phyloP scores from a whole-genome alignment of 2,797 vertebrate genomes.

The Rhadinocentrus ornatus region DNA sequence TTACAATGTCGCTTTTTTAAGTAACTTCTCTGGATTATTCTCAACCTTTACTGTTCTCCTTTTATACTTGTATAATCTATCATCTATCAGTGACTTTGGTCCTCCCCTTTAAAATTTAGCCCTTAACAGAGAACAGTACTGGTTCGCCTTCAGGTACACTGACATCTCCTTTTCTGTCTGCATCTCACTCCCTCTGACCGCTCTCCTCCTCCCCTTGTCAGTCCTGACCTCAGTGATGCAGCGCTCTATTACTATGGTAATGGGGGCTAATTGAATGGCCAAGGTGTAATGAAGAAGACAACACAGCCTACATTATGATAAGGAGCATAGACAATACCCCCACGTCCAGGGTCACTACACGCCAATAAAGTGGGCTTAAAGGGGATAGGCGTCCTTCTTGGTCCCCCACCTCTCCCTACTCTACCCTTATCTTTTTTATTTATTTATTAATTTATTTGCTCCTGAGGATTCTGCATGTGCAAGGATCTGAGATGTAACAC shows the following conservation, averaged over 20 bases:
- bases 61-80: conserved; percentile 42
- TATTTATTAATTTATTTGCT: conserved; percentile 6
- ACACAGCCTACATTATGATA: conserved; percentile 88
- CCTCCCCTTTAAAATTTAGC: conserved; percentile 6
- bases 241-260: conserved; percentile 88
- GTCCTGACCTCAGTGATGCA: conserved; percentile 79
- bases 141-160: conserved; percentile 57
- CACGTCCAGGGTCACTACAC: conserved; percentile 76
- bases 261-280: conserved; percentile 87
- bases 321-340: conserved; percentile 81
- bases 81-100: conserved; percentile 24
- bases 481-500: conserved; percentile 33
- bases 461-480: conserved; percentile 26
- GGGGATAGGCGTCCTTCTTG: conserved; percentile 68
- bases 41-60: conserved; percentile 17
- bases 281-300: conserved; percentile 85
- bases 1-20: conserved; percentile 15
- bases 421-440: conserved; percentile 8
- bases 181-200: conserved; percentile 60
- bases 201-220: conserved; percentile 83
- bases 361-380: conserved; percentile 79
- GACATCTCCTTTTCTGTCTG: conserved; percentile 54
- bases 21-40: conserved; percentile 20
- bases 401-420: conserved; percentile 13
- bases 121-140: conserved; percentile 35